These are phyloP conservation scores for Aporophyla lueneburgensis DNA, from an alignment of 2,888 invertebrate species.

Conservation along the genomic window DNA sequence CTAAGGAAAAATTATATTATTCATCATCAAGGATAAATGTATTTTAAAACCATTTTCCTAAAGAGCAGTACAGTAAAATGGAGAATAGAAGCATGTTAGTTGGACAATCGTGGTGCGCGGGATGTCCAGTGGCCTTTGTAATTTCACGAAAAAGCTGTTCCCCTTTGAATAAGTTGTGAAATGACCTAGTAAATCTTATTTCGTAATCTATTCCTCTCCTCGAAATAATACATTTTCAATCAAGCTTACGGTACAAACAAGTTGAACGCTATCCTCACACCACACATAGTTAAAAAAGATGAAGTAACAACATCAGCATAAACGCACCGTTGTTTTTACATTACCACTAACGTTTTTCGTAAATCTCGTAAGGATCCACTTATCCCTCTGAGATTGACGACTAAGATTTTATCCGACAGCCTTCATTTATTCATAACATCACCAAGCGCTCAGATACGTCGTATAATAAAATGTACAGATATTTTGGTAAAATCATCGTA, in stretches of 20 bases:
- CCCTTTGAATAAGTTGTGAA: background rate
- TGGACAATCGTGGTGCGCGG: background rate
- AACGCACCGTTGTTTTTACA: constrained; percentile 28
- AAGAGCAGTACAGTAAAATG: background rate
- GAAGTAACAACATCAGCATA: constrained; percentile 14
- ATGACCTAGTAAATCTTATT: background rate
- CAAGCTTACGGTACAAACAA: background rate
- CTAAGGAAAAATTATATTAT: background rate
- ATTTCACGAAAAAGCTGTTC: background rate
- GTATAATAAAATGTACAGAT: constrained; percentile 38
- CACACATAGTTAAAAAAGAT: constrained; percentile 14
- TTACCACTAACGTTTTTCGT: constrained; percentile 27
- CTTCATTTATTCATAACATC: constrained; percentile 56
- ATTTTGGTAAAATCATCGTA: constrained; percentile 53
- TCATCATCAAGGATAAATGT: background rate
- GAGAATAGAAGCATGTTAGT: background rate
- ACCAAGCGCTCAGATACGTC: constrained; percentile 18
- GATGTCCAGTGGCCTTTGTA: background rate
- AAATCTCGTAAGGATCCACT: constrained; percentile 30
- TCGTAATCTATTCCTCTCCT: background rate
- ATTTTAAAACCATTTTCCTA: background rate
- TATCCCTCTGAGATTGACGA: constrained; percentile 48
- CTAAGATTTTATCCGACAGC: constrained; percentile 41
- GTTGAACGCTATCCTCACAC: background rate
- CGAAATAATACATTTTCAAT: background rate